Percentiles rank a stretch among this genome's conserved stretches.
These are phyloP conservation scores for Drosophila buzzatii DNA, from an alignment of 2,888 invertebrate genomes.

Conservation along the genomic window DNA sequence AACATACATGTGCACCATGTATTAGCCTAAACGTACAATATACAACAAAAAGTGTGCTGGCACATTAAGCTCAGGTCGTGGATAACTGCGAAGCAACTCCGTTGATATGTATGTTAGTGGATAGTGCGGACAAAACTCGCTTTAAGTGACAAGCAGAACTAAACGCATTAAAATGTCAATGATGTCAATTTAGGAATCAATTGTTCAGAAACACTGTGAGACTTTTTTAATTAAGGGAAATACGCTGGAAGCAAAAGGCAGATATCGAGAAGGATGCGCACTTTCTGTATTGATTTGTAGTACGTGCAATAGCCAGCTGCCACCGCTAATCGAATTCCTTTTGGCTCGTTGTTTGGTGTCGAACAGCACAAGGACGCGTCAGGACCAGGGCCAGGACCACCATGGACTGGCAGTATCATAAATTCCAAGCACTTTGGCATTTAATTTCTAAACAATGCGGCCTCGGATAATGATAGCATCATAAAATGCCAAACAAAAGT, in stretches of 20 bases:
- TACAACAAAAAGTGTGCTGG: neutral
- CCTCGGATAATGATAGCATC: conserved; percentile 69
- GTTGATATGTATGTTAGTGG: conserved; percentile 58
- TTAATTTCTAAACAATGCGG: conserved; percentile 76
- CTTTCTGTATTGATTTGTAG: conserved; percentile 66
- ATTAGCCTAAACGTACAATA: neutral
- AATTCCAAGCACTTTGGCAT: conserved; percentile 77
- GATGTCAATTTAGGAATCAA: conserved; percentile 69
- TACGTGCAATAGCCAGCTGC: conserved; percentile 42
- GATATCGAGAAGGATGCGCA: conserved; percentile 26
- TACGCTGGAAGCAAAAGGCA: conserved; percentile 36
- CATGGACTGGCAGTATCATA: conserved; percentile 43
- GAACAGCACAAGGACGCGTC: neutral
- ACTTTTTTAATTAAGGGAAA: conserved; percentile 78
- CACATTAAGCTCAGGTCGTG: conserved; percentile 38
- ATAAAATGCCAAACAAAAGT: conserved; percentile 67
- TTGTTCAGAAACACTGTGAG: conserved; percentile 63
- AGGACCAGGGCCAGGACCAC: too few relatives aligned
- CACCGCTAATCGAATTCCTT: conserved; percentile 44
- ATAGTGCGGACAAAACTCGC: conserved; percentile 39
- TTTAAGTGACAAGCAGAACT: conserved; percentile 62
- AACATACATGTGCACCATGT: too few relatives aligned
- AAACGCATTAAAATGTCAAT: conserved; percentile 73
- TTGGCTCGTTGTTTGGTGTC: conserved; percentile 19
- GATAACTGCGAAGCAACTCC: conserved; percentile 12